Percentiles rank a stretch among this genome's conserved stretches.
These are phyloP conservation scores for Manis pentadactyla DNA, from an alignment of 2,797 vertebrate species.

Conservation along the genomic window DNA sequence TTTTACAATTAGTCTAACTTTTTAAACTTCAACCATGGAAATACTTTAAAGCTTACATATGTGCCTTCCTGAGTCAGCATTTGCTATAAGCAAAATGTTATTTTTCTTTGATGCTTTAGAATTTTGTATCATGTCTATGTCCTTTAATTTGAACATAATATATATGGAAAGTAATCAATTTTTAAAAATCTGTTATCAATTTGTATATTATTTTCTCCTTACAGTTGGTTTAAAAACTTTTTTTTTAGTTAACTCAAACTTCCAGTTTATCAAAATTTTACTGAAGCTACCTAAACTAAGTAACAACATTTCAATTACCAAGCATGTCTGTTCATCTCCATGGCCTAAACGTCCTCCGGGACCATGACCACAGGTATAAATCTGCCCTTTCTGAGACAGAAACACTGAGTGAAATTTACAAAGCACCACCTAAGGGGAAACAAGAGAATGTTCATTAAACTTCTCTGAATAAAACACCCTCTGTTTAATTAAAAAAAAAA, in stretches of 20 bases:
- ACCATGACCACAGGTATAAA: slow-evolving; percentile 98
- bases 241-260: slow-evolving; percentile 2
- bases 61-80: not conserved
- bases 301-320: slow-evolving; percentile 88
- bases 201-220: not conserved
- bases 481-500: not conserved
- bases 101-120: slow-evolving; percentile 34
- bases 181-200: not conserved
- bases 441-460: slow-evolving; percentile 52
- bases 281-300: not conserved
- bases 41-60: slow-evolving; percentile 26
- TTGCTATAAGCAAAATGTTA: slow-evolving; percentile 30
- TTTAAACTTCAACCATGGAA: slow-evolving; percentile 19
- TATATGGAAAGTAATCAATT: not conserved
- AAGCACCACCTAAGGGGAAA: slow-evolving; percentile 92
- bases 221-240: not conserved
- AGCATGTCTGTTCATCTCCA: slow-evolving; percentile 97
- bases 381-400: slow-evolving; percentile 97
- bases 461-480: not conserved
- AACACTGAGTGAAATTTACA: slow-evolving; percentile 99
- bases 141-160: slow-evolving; percentile 44
- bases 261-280: slow-evolving; percentile 26
- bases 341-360: slow-evolving; percentile 98
- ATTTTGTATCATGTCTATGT: not conserved
- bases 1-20: not conserved